These are phyloP conservation scores for Chondrilla cf. caribensis DNA, from an alignment of 37 sponge, comb jelly and placozoan genomes.

Conservation along the genomic window DNA sequence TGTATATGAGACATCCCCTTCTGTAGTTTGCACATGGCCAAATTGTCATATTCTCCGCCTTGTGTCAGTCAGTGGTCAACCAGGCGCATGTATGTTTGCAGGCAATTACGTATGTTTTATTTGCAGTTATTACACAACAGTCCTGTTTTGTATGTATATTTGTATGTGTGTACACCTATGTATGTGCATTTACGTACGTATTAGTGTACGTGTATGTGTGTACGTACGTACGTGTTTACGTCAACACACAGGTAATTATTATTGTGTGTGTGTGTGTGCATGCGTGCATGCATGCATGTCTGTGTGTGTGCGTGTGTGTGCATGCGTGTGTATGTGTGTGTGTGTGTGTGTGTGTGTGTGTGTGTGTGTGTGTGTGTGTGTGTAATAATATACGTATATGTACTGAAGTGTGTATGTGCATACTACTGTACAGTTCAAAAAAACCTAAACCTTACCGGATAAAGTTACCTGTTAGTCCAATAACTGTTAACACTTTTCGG, in stretches of 20 bases:
- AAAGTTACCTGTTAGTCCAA: too few species aligned
- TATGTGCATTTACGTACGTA: neutral
- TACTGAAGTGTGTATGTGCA: neutral
- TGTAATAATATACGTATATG: neutral
- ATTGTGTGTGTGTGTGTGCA: conserved; percentile 7
- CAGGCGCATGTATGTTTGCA: conserved; percentile 1
- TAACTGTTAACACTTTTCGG: too few species aligned
- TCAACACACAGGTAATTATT: neutral
- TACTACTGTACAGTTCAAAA: too few species aligned
- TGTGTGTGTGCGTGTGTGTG: conserved; percentile 11
- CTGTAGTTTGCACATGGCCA: neutral
- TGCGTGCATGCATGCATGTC: neutral
- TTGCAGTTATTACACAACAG: too few species aligned
- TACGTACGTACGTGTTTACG: neutral
- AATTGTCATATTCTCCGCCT: neutral
- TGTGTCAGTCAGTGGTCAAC: too few species aligned
- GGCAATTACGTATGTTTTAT: too few species aligned
- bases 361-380: conserved; percentile 21
- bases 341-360: conserved; percentile 36
- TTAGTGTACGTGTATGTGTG: neutral
- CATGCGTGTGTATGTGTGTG: conserved; percentile 25
- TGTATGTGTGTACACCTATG: neutral
- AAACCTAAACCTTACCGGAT: too few species aligned
- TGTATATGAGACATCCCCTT: too few species aligned
- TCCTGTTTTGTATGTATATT: too few species aligned